Percentiles rank a stretch among this genome's conserved stretches.
phyloP scores from a whole-genome alignment of 2,888 invertebrate genomes.

The Syritta pipiens region DNA sequence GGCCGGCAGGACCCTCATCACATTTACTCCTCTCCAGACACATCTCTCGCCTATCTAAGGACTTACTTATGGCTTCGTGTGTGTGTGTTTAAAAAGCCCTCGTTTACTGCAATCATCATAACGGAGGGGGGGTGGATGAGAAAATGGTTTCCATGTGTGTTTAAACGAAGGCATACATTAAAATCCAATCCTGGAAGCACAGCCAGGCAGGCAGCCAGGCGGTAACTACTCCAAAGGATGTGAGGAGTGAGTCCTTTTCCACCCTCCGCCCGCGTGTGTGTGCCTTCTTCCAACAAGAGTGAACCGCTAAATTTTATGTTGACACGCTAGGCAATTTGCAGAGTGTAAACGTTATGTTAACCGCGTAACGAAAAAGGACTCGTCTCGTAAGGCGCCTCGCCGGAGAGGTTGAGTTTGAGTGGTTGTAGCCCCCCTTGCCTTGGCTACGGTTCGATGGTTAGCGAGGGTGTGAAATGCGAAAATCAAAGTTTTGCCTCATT shows the following conservation, averaged over 20 bases:
- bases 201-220: constrained; percentile 15
- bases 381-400: neutral
- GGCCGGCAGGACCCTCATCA: constrained; percentile 51
- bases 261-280: neutral
- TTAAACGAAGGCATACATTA: constrained; percentile 38
- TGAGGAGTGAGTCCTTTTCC: no score
- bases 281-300: constrained; percentile 20
- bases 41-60: constrained; percentile 18
- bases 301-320: constrained; percentile 75
- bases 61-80: constrained; percentile 41
- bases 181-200: constrained; percentile 43
- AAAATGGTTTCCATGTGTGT: constrained; percentile 17
- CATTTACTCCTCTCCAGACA: constrained; percentile 36
- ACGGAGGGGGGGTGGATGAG: neutral
- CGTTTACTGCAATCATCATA: constrained; percentile 46
- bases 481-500: constrained; percentile 50
- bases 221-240: no score
- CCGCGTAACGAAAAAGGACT: constrained; percentile 57
- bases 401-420: neutral
- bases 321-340: constrained; percentile 77
- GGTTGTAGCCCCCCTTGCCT: neutral
- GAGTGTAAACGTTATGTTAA: constrained; percentile 76
- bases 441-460: constrained; percentile 44
- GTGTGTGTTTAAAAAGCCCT: constrained; percentile 9
- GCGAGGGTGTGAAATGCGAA: constrained; percentile 45